phyloP scores from a whole-genome alignment of 2,888 invertebrate genomes.

The Cantharis lateralis region DNA sequence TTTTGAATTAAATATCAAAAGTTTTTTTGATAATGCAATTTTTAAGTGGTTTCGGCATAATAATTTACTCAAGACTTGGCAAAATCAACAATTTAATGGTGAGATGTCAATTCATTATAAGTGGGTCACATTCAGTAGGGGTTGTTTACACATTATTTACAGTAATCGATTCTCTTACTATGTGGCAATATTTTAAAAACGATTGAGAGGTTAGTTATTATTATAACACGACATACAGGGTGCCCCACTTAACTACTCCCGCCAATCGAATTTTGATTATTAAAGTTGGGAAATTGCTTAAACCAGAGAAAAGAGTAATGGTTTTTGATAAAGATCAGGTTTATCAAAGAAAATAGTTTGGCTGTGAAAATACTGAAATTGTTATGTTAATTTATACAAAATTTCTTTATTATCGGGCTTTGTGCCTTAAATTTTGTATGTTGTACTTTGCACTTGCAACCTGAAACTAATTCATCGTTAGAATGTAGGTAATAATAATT shows the following conservation, averaged over 20 bases:
- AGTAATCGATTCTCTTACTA: background rate
- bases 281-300: background rate
- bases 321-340: background rate
- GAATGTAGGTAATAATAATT: too few species aligned
- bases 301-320: background rate
- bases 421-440: background rate
- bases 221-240: background rate
- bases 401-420: background rate
- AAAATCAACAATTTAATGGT: background rate
- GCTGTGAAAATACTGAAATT: background rate
- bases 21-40: background rate
- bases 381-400: background rate
- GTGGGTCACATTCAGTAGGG: slow-evolving; percentile 4
- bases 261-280: background rate
- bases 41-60: background rate
- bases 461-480: background rate
- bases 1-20: background rate
- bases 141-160: slow-evolving; percentile 4
- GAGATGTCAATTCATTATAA: slow-evolving; percentile 5
- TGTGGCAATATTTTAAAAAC: background rate
- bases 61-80: background rate
- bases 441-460: background rate
- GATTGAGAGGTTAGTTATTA: background rate
- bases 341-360: background rate
- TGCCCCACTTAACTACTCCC: background rate